phyloP scores from a whole-genome alignment of 2,113 vertebrate genomes.

The Trogon melanurus region DNA sequence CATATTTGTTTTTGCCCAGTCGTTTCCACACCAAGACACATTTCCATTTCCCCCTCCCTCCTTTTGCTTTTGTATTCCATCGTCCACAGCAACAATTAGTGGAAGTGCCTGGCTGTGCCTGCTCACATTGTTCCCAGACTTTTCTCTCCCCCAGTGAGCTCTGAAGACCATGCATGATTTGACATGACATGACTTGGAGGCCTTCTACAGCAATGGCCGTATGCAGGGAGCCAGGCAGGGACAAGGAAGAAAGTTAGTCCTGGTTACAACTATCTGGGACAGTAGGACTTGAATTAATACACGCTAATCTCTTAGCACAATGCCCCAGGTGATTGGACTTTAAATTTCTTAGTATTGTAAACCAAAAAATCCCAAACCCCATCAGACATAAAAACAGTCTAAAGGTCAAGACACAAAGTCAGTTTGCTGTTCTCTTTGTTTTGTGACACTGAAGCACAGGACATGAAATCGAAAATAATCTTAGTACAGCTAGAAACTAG shows the following conservation, averaged over 20 bases:
- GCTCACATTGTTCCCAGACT: constrained; percentile 56
- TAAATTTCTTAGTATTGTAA: not conserved
- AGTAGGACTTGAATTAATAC: not conserved
- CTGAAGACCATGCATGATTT: constrained; percentile 66
- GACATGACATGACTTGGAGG: constrained; percentile 48
- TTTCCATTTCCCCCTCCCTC: constrained; percentile 46
- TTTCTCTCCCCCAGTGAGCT: constrained; percentile 59
- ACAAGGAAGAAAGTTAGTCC: not conserved
- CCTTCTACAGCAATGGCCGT: not conserved
- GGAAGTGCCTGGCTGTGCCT: constrained; percentile 67
- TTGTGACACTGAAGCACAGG: constrained; percentile 32
- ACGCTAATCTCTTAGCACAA: not conserved
- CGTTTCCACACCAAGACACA: constrained; percentile 39
- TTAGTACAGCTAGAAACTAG: not conserved
- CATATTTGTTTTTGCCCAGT: constrained; percentile 44
- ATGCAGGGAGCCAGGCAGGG: not conserved
- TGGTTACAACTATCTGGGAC: not conserved
- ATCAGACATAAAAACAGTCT: not conserved
- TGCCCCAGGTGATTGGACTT: not conserved
- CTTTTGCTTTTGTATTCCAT: constrained; percentile 59
- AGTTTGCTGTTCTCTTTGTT: not conserved
- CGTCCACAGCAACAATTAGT: constrained; percentile 66
- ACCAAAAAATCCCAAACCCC: not conserved
- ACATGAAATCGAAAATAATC: constrained; percentile 13
- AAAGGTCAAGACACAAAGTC: constrained; percentile 11